A percentile compares a stretch with the other conserved stretches of the same genome.
phyloP scores from a whole-genome alignment of 2,797 vertebrate genomes.

The Eulemur rubriventer region DNA sequence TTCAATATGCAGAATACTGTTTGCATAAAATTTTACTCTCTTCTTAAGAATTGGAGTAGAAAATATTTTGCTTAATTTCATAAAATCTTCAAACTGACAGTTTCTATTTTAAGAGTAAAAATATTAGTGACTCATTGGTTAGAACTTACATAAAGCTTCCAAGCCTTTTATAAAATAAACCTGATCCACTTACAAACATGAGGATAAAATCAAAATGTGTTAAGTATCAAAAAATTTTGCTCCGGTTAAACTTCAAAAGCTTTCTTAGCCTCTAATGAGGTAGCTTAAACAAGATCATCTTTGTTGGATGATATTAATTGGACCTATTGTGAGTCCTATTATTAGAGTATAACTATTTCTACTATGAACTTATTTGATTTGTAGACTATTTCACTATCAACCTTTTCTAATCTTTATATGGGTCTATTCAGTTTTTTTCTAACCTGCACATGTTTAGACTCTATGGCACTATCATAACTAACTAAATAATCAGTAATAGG shows the following conservation, averaged over 20 bases:
- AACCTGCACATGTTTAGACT: neutral
- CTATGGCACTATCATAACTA: neutral
- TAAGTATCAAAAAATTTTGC: slow-evolving; percentile 65
- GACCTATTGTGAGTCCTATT: slow-evolving; percentile 61
- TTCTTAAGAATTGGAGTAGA: slow-evolving; percentile 28
- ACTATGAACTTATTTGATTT: slow-evolving; percentile 65
- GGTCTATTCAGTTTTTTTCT: slow-evolving; percentile 31
- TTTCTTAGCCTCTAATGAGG: slow-evolving; percentile 67
- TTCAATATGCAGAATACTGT: neutral
- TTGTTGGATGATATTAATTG: slow-evolving; percentile 60
- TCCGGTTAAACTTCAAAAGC: slow-evolving; percentile 69
- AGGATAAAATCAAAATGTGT: slow-evolving; percentile 67
- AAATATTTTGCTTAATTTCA: slow-evolving; percentile 42
- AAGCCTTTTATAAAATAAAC: slow-evolving; percentile 45
- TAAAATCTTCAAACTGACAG: slow-evolving; percentile 41
- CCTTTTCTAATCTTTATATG: slow-evolving; percentile 48
- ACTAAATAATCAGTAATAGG: slow-evolving; percentile 28
- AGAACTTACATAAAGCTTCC: slow-evolving; percentile 1
- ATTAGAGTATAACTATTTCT: slow-evolving; percentile 54
- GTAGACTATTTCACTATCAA: slow-evolving; percentile 56
- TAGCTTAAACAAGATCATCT: slow-evolving; percentile 58
- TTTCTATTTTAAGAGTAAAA: slow-evolving; percentile 54
- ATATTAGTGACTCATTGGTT: slow-evolving; percentile 52
- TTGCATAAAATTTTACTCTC: slow-evolving; percentile 22
- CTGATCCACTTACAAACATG: slow-evolving; percentile 63